Evolutionary conservation across 1,140 invertebrate species (phyloP).

Genomic region (Rhagoletis zephyria): DNA sequence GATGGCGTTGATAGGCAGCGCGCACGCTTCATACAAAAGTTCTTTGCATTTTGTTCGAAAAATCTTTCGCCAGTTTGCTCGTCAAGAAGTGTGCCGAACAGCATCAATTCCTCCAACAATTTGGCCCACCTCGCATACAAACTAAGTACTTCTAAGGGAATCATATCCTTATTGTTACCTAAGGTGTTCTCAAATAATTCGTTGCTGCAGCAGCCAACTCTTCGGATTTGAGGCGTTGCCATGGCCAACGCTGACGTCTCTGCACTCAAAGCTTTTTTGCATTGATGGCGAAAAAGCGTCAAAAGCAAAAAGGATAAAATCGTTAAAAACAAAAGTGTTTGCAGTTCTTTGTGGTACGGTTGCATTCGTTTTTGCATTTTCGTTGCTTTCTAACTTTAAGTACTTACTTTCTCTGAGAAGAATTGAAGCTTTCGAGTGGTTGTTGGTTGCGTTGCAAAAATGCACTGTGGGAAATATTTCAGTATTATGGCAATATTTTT

Average conservation of each 20-base stretch:
- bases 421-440: constrained; percentile 23
- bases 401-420: constrained; percentile 11
- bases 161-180: neutral
- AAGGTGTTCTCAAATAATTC: neutral
- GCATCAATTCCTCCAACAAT: neutral
- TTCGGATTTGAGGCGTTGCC: constrained; percentile 23
- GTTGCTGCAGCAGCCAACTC: no score
- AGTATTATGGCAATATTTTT: no score
- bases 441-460: neutral
- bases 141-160: neutral
- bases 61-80: neutral
- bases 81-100: neutral
- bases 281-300: neutral
- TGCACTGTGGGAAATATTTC: neutral
- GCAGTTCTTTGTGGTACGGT: neutral
- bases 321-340: constrained; percentile 28
- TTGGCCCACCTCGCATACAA: neutral
- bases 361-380: constrained; percentile 11
- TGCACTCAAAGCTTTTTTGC: constrained; percentile 3
- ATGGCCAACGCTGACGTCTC: neutral
- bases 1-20: neutral
- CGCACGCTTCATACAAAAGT: neutral
- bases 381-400: constrained; percentile 12
- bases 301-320: neutral
- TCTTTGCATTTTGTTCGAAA: neutral